Conservation (phyloP, 1,140 invertebrate species). For the Aplysia californica region DNA sequence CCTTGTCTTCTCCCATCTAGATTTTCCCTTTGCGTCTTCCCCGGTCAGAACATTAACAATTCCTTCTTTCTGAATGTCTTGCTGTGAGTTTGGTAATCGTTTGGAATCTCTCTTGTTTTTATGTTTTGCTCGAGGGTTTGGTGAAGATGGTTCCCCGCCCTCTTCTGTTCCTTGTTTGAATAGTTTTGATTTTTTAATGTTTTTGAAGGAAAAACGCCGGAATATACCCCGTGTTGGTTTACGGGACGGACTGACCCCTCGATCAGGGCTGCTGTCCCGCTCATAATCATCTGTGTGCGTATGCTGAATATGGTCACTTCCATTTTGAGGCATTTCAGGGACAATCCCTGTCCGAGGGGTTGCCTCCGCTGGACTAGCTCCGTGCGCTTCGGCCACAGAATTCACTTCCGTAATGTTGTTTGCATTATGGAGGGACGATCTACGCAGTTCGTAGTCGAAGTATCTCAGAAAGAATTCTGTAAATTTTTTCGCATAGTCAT, state of each 20-base stretch:
- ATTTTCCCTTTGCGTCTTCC: constrained; percentile 86
- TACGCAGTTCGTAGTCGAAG: constrained; percentile 57
- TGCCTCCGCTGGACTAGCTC: constrained; percentile 6
- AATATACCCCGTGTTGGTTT: constrained; percentile 82
- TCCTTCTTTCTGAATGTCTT: constrained; percentile 90
- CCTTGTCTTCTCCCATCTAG: constrained; percentile 95
- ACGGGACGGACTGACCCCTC: constrained; percentile 74
- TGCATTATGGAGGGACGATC: constrained; percentile 34
- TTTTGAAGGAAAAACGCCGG: constrained; percentile 82
- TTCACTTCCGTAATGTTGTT: constrained; percentile 34
- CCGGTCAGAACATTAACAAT: constrained; percentile 85
- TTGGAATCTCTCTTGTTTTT: constrained; percentile 79
- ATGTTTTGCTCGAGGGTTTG: constrained; percentile 47
- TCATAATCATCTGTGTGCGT: constrained; percentile 74
- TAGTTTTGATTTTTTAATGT: constrained; percentile 78
- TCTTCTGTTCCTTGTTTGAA: constrained; percentile 95
- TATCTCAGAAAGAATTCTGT: constrained; percentile 80
- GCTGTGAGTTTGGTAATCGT: constrained; percentile 32
- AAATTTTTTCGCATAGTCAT: constrained; percentile 84
- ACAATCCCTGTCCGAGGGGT: not conserved
- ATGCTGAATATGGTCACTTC: constrained; percentile 57
- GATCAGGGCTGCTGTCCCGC: constrained; percentile 64
- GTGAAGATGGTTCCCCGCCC: constrained; percentile 64
- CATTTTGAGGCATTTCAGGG: constrained; percentile 1
- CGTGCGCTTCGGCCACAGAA: constrained; percentile 17